Base-by-base conservation (phyloP, 2,797 vertebrate genomes). In the Silurus aristotelis region DNA sequence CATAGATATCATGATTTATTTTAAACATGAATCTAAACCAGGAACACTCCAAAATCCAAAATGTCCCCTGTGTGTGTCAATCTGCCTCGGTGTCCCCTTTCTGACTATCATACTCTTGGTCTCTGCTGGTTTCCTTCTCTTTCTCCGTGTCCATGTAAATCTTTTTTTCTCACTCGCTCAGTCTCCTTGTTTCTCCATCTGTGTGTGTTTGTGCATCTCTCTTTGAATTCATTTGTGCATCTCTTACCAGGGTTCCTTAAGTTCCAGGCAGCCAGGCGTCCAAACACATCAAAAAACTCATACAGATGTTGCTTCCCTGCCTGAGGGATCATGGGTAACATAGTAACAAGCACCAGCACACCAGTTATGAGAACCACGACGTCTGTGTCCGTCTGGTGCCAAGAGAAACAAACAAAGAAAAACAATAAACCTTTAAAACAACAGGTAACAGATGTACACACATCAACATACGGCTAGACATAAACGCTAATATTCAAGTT, bases 301-400 rank as follows among this genome's bases (percentile, higher is more conserved):
- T 96, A 97, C 86, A 99, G 96, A 90, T 99, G 96, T 90, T 99
- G 98, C 89, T 99, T 99, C 75, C 98, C 97, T n/a, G 97, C 96
- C 93, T 99, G 98, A 60, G 98, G 98, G 89, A 99, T 99, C 97
- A 99, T 99, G 83, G 98, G 98, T 81, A 99, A 95, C 93, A 99
- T 95, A 67, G 97, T 98, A 93, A 99, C 97, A 91, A 99, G 95
- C 93, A 99, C 98, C 91, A 99, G 92, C 85, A 99, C 97, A 87
- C 97, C 98, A 38, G 98, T 99, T 88, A 98, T 99, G 90, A 99
- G 96, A 89, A 99, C 96, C 82, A 99, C 95, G n/a, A 98, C 96
- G 68, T 99, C 97, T 0, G 97, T 96, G 89, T 99, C 98, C 88
- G 95, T 96, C 98, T 99, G 94, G 58, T 73, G 81, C 25, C 48